Base-by-base conservation (phyloP, 2,888 invertebrate species). In the Azorinus chamasolen region DNA sequence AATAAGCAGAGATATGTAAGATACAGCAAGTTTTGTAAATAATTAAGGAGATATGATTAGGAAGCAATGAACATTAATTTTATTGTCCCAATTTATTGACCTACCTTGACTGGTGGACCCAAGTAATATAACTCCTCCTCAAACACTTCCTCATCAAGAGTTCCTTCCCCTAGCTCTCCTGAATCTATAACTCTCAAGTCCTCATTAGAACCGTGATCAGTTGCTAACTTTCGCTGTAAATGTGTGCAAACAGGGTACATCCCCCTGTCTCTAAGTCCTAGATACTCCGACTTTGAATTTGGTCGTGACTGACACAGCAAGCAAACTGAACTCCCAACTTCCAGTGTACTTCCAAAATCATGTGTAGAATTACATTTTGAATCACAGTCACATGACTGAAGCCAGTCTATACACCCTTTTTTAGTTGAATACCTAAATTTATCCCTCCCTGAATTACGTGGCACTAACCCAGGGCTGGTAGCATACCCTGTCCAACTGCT, bases 91-190 rank as follows among this genome's bases (percentile, higher is more conserved):
- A n/a, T 10, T 6, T 32, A 32, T 32, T 32, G 20, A 59, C 59
- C 20, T n/a, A 59, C 59, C 59, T 59, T 59, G 32, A 3, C 12
- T 10, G 72, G 65, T 16, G 70, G 73, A 20, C 76, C 76, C 27
- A 76, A 69, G 58, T 77, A 77, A 63, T 80, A 80, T 51, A 75
- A 66, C 39, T 80, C 80, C 14, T 80, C 80, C 37, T 80, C 76
- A 61, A 80, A 80, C 1, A 80, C 80, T 57, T 80, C 80, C 25
- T 80, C 80, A 14, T 79, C 73, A 16, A 68, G 68, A 69, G 71
- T 76, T 5, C 45, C 62, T 59, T 77, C 77, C 71, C 72, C 77
- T 53, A 55, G 53, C 18, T 73, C 65, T 18, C 48, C 51, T 22
- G 54, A 50, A 57, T 63, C 63, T 18, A 62, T 20, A 51, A 22